Percentiles rank a stretch among this genome's conserved stretches.
Conservation (phyloP, 1,140 invertebrate species). For the Philotrypesis tridentata region DNA sequence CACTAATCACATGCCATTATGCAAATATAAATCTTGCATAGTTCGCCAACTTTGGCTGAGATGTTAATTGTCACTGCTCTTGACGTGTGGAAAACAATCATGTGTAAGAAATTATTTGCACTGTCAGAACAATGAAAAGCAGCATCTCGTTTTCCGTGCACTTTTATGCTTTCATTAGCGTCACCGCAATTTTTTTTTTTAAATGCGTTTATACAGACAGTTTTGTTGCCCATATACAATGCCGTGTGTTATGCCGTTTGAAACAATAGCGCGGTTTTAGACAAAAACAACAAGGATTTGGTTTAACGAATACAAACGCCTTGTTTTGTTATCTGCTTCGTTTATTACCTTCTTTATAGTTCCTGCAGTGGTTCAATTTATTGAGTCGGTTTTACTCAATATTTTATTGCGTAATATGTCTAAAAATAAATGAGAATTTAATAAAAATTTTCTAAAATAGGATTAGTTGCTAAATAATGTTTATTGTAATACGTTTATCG, state of each 20-base stretch:
- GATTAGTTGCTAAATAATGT: too few species aligned
- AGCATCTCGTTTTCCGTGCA: not conserved
- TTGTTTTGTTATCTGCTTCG: not conserved
- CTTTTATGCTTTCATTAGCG: not conserved
- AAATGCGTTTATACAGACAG: too few species aligned
- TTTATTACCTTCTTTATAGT: too few species aligned
- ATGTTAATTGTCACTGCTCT: constrained; percentile 28
- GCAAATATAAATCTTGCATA: not conserved
- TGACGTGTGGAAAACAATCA: constrained; percentile 3
- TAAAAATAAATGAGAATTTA: too few species aligned
- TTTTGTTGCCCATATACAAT: too few species aligned
- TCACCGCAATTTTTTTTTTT: not conserved
- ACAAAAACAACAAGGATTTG: not conserved
- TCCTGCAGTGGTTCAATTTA: too few species aligned
- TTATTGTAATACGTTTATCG: too few species aligned
- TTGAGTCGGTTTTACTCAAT: too few species aligned
- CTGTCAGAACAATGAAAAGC: constrained; percentile 15
- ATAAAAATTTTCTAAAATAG: too few species aligned
- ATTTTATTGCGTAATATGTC: too few species aligned
- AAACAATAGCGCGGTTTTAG: not conserved
- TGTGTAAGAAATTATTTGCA: not conserved
- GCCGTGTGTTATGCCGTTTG: too few species aligned
- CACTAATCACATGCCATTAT: constrained; percentile 27
- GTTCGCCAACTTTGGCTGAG: not conserved
- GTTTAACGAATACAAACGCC: not conserved